A percentile compares a stretch with the other conserved stretches of the same genome.
Evolutionary conservation across 2,888 invertebrate genomes (phyloP).

Genomic region (Lasioglossum oenotherae): DNA sequence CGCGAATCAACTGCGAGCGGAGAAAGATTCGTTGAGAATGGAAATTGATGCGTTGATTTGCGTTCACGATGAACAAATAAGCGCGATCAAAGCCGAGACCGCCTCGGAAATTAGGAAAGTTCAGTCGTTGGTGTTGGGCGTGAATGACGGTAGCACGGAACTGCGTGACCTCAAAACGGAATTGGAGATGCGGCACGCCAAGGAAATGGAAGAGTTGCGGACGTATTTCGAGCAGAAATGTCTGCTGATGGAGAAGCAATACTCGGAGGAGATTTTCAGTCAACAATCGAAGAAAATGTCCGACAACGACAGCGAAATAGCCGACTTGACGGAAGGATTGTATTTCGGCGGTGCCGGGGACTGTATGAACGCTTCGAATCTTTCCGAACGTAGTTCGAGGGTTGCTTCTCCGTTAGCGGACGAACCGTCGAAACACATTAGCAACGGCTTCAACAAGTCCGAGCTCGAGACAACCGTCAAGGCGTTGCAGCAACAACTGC

Average conservation of each 20-base stretch:
- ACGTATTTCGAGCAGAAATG: constrained; percentile 93
- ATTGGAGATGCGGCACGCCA: constrained; percentile 88
- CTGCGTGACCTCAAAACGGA: constrained; percentile 86
- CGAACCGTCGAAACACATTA: constrained; percentile 38
- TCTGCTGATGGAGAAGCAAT: constrained; percentile 92
- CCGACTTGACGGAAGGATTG: constrained; percentile 84
- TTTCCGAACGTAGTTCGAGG: constrained; percentile 61
- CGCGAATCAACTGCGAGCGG: constrained; percentile 68
- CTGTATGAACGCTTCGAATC: constrained; percentile 69
- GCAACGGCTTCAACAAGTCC: constrained; percentile 11
- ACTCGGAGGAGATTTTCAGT: constrained; percentile 89
- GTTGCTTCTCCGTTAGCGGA: constrained; percentile 49
- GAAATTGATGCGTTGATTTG: constrained; percentile 69
- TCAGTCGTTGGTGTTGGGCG: constrained; percentile 86
- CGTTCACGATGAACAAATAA: constrained; percentile 72
- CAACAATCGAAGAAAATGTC: constrained; percentile 88
- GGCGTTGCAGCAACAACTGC: constrained; percentile 56
- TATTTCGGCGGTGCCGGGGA: constrained; percentile 76
- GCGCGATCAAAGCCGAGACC: constrained; percentile 69
- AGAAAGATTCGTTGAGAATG: constrained; percentile 69
- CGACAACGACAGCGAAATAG: constrained; percentile 82
- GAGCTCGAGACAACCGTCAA: constrained; percentile 48
- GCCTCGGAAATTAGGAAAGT: constrained; percentile 85
- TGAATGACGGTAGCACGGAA: constrained; percentile 87
- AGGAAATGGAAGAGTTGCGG: constrained; percentile 92